phyloP scores from a whole-genome alignment of 2,888 invertebrate genomes.

The Melieria picta region DNA sequence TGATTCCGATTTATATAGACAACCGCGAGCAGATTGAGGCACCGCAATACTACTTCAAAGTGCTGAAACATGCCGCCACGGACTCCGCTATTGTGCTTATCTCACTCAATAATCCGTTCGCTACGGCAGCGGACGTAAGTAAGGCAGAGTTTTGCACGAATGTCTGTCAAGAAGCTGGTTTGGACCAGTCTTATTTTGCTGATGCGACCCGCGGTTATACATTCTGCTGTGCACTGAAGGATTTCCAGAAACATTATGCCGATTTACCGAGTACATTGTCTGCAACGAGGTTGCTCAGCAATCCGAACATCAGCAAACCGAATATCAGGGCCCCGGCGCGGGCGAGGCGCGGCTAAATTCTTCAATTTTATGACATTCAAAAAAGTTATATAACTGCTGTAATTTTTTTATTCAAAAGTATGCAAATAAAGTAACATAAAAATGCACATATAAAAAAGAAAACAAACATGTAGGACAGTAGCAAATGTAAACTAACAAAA shows the following conservation, averaged over 20 bases:
- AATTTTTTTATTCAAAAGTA: no score
- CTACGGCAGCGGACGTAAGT: conserved; percentile 26
- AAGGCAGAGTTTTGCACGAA: conserved; percentile 48
- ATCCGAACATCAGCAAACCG: background rate
- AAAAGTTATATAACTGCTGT: no score
- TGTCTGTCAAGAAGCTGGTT: conserved; percentile 44
- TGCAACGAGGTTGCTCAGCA: background rate
- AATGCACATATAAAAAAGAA: no score
- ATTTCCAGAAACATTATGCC: conserved; percentile 33
- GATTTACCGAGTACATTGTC: conserved; percentile 19
- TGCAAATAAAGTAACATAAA: no score
- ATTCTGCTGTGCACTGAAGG: conserved; percentile 48
- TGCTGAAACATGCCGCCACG: conserved; percentile 63
- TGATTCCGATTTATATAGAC: conserved; percentile 59
- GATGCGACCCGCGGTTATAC: conserved; percentile 49
- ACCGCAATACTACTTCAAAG: conserved; percentile 67
- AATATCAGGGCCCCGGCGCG: background rate
- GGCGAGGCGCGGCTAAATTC: no score
- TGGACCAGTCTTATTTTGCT: conserved; percentile 41
- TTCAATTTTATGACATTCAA: no score
- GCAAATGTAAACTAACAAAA: no score
- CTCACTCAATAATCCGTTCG: conserved; percentile 67
- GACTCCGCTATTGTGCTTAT: conserved; percentile 67
- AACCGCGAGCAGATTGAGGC: conserved; percentile 61
- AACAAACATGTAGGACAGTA: no score